phyloP scores from a whole-genome alignment of 2,797 vertebrate genomes.

The Etheostoma perlongum region DNA sequence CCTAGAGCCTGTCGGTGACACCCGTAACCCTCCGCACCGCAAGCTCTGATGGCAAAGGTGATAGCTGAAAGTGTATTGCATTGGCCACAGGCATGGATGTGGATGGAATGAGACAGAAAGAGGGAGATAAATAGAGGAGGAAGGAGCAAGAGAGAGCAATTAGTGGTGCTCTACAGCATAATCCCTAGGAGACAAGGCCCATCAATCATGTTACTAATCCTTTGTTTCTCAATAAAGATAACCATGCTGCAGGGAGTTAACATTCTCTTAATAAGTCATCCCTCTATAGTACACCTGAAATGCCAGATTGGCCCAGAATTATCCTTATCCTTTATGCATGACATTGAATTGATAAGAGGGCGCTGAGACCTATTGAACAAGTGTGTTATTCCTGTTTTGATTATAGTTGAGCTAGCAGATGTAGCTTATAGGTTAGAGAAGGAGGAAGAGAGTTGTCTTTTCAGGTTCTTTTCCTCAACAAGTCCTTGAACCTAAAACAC shows the following conservation, averaged over 20 bases:
- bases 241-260: constrained; percentile 80
- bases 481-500: not conserved
- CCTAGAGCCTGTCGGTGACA: constrained; percentile 47
- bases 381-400: constrained; percentile 33
- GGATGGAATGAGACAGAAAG: constrained; percentile 65
- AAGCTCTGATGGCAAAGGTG: constrained; percentile 60
- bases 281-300: constrained; percentile 72
- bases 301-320: constrained; percentile 75
- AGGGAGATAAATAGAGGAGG: constrained; percentile 70
- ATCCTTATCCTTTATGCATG: constrained; percentile 74
- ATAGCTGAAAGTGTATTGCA: constrained; percentile 62
- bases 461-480: not conserved
- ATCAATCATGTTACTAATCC: constrained; percentile 82
- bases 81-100: constrained; percentile 59
- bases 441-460: not conserved
- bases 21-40: constrained; percentile 46
- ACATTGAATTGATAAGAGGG: constrained; percentile 75
- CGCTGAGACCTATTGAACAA: constrained; percentile 16
- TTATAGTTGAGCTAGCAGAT: not conserved
- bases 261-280: constrained; percentile 82
- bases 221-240: constrained; percentile 84
- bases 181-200: constrained; percentile 80
- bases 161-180: constrained; percentile 76
- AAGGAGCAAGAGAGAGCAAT: constrained; percentile 74
- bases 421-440: not conserved